A percentile compares a stretch with the other conserved stretches of the same genome.
phyloP scores from a whole-genome alignment of 2,797 vertebrate genomes.

The Sebastes jordani region DNA sequence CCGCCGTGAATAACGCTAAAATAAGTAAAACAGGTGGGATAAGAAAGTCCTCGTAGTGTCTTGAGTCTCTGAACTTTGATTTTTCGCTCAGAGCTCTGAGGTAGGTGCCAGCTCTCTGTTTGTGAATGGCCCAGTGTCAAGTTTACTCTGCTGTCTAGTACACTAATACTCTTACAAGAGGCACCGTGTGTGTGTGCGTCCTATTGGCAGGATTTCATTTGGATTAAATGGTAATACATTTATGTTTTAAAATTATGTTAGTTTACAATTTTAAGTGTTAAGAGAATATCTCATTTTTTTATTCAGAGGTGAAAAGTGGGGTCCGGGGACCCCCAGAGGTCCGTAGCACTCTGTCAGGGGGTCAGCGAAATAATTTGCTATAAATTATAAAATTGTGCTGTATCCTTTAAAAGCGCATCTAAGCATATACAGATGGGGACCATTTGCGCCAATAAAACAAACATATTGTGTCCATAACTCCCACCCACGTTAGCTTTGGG shows the following conservation, averaged over 20 bases:
- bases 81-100: constrained; percentile 14
- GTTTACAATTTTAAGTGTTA: too few relatives aligned
- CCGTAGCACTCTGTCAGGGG: too few relatives aligned
- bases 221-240: not conserved
- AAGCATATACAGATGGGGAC: too few relatives aligned
- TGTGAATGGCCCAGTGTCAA: constrained; percentile 25
- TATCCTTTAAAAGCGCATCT: too few relatives aligned
- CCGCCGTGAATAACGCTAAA: constrained; percentile 39
- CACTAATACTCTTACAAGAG: not conserved
- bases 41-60: constrained; percentile 41
- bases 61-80: constrained; percentile 42
- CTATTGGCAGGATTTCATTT: not conserved
- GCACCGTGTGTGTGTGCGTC: not conserved
- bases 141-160: constrained; percentile 13
- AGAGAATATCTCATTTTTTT: too few relatives aligned
- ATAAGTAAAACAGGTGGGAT: constrained; percentile 55
- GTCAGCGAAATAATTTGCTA: too few relatives aligned
- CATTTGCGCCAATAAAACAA: too few relatives aligned
- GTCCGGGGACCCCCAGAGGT: too few relatives aligned
- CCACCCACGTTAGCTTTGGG: too few relatives aligned
- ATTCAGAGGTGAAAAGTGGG: not conserved
- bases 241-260: not conserved
- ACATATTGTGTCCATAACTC: too few relatives aligned
- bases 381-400: too few relatives aligned
- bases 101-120: constrained; percentile 39